These are phyloP conservation scores for Osmerus mordax DNA, from an alignment of 2,113 vertebrate species.

Conservation along the genomic window DNA sequence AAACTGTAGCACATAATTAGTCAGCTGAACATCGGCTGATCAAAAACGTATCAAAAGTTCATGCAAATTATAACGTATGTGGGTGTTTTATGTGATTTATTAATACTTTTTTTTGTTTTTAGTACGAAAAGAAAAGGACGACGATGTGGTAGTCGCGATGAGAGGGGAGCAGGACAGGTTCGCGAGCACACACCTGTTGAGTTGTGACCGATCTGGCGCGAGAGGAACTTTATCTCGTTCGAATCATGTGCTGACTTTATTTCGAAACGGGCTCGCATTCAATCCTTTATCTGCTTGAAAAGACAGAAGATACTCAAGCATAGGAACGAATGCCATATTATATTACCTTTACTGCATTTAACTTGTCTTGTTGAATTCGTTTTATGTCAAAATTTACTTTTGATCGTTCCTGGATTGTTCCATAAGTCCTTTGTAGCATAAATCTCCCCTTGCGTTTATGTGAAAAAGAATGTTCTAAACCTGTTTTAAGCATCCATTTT, in stretches of 20 bases:
- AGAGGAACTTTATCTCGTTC: conserved; percentile 6
- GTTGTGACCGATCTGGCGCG: conserved; percentile 12
- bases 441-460: too few relatives aligned
- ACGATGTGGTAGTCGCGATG: conserved; percentile 2
- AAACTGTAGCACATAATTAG: not conserved
- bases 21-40: not conserved
- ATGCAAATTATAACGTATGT: not conserved
- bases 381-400: not conserved
- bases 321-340: too few relatives aligned
- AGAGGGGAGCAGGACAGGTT: conserved; percentile 7
- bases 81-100: conserved; percentile 6
- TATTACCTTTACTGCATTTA: too few relatives aligned
- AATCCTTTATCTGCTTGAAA: not conserved
- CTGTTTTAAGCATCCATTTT: conserved; percentile 10
- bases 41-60: not conserved
- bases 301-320: not conserved
- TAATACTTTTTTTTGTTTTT: conserved; percentile 17
- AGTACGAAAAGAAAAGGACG: conserved; percentile 11
- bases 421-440: too few relatives aligned
- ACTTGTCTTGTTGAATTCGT: not conserved
- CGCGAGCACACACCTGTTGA: conserved; percentile 27
- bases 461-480: not conserved
- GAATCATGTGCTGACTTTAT: conserved; percentile 2
- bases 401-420: too few relatives aligned
- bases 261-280: not conserved